phyloP scores from a whole-genome alignment of 2,888 invertebrate species.

The Formica aserva region DNA sequence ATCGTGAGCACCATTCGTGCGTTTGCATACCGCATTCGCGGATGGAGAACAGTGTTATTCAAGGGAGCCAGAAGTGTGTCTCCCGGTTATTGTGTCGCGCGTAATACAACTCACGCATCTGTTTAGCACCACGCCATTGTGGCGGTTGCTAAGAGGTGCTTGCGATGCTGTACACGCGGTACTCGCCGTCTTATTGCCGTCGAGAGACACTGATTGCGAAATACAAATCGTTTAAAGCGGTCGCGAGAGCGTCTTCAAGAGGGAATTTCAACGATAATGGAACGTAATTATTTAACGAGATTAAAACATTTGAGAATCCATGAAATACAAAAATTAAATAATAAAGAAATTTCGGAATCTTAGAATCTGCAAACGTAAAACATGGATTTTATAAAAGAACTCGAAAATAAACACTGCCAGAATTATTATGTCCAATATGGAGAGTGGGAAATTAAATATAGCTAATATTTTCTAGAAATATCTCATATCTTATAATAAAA shows the following conservation, averaged over 20 bases:
- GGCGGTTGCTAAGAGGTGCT: neutral
- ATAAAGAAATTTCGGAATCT: neutral
- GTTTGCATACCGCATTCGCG: neutral
- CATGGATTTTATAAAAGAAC: neutral
- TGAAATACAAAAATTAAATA: neutral
- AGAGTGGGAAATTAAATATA: slow-evolving; percentile 5
- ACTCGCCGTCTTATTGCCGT: neutral
- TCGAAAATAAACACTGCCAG: neutral
- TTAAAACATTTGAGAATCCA: neutral
- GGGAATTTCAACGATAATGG: neutral
- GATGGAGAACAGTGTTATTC: neutral
- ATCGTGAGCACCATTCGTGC: neutral
- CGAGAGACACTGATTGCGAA: slow-evolving; percentile 15
- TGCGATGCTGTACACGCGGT: neutral
- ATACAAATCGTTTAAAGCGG: neutral
- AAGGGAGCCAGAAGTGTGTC: neutral
- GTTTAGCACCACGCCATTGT: neutral
- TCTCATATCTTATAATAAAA: neutral
- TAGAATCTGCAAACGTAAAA: neutral
- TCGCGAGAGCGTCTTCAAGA: neutral
- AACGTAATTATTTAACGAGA: neutral
- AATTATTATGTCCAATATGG: neutral
- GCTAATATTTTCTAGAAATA: neutral
- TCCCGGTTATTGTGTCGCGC: neutral
- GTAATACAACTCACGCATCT: slow-evolving; percentile 14